phyloP scores from a whole-genome alignment of 2,113 vertebrate species.

The Hippocampus barbouri region DNA sequence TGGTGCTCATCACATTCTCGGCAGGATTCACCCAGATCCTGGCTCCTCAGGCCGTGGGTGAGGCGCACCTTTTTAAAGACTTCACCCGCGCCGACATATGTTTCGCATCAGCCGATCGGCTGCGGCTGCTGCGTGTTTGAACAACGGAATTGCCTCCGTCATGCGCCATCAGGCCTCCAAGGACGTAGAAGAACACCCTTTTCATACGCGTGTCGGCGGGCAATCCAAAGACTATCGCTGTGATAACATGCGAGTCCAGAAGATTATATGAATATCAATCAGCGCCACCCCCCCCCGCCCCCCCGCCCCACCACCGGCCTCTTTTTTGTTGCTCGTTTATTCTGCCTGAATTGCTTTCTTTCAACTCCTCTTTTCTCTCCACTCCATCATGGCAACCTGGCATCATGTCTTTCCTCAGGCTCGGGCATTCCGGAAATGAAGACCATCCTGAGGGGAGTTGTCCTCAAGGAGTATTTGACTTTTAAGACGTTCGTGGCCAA shows the following conservation, averaged over 20 bases:
- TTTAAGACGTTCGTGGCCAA: conserved; percentile 98
- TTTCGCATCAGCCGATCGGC: conserved; percentile 18
- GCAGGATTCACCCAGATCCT: conserved; percentile 97
- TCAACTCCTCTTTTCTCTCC: conserved; percentile 28
- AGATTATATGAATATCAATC: conserved; percentile 59
- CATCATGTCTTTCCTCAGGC: conserved; percentile 63
- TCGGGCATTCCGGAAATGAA: conserved; percentile 99
- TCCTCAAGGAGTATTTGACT: conserved; percentile 97
- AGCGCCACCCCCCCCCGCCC: not conserved
- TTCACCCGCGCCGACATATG: conserved; percentile 25
- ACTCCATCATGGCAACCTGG: conserved; percentile 35
- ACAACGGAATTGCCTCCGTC: conserved; percentile 35
- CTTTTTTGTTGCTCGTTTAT: conserved; percentile 31
- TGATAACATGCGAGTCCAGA: conserved; percentile 48
- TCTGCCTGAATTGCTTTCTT: conserved; percentile 48
- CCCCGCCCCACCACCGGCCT: not conserved
- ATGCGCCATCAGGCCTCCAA: conserved; percentile 29
- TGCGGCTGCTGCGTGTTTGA: conserved; percentile 29
- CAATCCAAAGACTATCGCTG: conserved; percentile 34
- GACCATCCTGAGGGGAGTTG: conserved; percentile 92
- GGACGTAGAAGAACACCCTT: conserved; percentile 25
- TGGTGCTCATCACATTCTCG: conserved; percentile 98
- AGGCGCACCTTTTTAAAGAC: conserved; percentile 42
- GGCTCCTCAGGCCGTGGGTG: conserved; percentile 94
- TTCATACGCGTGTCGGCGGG: conserved; percentile 25